A percentile compares a stretch with the other conserved stretches of the same genome.
These are phyloP conservation scores for Drosophila atripex DNA, from an alignment of 2,888 invertebrate species.

Conservation along the genomic window DNA sequence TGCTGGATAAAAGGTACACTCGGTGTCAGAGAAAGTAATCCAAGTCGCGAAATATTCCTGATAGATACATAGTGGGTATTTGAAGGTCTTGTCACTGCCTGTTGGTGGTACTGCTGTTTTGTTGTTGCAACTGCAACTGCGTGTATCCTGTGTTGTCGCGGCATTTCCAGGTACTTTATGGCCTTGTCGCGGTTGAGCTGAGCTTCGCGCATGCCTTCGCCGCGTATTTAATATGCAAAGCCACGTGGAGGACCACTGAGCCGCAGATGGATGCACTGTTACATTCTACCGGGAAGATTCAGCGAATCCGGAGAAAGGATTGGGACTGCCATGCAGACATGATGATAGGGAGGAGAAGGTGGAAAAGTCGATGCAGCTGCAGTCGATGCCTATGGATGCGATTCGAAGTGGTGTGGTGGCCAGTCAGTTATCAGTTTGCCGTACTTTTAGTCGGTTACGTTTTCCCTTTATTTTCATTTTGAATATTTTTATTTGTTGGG, in stretches of 20 bases:
- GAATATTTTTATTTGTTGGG: constrained; percentile 4
- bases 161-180: constrained; percentile 77
- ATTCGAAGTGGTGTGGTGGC: constrained; percentile 25
- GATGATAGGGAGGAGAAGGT: neutral
- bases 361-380: constrained; percentile 1
- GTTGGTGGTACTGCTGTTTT: constrained; percentile 2
- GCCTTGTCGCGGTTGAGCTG: constrained; percentile 61
- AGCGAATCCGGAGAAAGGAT: constrained; percentile 1
- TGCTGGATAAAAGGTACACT: neutral
- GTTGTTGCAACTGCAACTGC: constrained; percentile 20
- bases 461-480: constrained; percentile 2
- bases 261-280: constrained; percentile 53
- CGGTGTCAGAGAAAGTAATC: neutral
- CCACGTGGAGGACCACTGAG: constrained; percentile 58
- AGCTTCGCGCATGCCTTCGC: constrained; percentile 62
- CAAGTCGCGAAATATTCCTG: no score
- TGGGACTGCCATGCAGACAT: neutral
- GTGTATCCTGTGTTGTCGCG: constrained; percentile 49
- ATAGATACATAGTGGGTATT: constrained; percentile 6
- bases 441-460: constrained; percentile 20
- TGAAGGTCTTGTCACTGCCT: neutral
- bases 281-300: constrained; percentile 31
- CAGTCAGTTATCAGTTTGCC: constrained; percentile 65
- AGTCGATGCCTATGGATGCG: constrained; percentile 27
- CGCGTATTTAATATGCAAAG: constrained; percentile 78